A percentile compares a stretch with the other conserved stretches of the same genome.
These are phyloP conservation scores for Neomorphus geoffroyi DNA, from an alignment of 2,797 vertebrate genomes.

Conservation along the genomic window DNA sequence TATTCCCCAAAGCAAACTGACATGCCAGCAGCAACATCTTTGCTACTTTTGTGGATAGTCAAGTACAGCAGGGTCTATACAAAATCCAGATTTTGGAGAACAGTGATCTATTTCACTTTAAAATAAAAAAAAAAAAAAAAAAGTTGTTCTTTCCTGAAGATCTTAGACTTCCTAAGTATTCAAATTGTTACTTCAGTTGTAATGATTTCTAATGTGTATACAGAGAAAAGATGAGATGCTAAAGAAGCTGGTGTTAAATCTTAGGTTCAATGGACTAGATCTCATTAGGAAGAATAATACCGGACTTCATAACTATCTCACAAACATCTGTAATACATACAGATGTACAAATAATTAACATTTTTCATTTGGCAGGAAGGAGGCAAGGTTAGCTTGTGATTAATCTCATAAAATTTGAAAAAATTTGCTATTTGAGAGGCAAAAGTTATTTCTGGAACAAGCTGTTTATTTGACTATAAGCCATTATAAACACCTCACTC, in stretches of 20 bases:
- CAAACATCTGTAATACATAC: not conserved
- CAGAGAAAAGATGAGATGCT: not conserved
- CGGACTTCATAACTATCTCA: not conserved
- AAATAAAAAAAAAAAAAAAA: too few relatives aligned
- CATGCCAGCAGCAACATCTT: not conserved
- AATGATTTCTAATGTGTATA: not conserved
- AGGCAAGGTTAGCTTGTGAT: not conserved
- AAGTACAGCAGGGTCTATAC: not conserved
- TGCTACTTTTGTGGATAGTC: not conserved
- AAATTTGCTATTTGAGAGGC: not conserved
- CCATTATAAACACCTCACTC: not conserved
- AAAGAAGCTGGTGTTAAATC: not conserved
- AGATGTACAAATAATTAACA: not conserved
- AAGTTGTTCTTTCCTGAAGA: not conserved
- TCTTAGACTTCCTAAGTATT: rapidly evolving
- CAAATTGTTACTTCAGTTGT: not conserved
- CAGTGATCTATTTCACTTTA: not conserved
- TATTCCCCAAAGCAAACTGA: not conserved
- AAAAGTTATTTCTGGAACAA: not conserved
- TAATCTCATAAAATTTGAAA: not conserved
- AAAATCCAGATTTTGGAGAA: not conserved
- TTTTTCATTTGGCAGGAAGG: not conserved
- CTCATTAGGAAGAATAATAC: not conserved
- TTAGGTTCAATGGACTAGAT: not conserved
- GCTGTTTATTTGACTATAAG: not conserved